These are phyloP conservation scores for Mythimna loreyi DNA, from an alignment of 2,888 invertebrate species.

Conservation along the genomic window DNA sequence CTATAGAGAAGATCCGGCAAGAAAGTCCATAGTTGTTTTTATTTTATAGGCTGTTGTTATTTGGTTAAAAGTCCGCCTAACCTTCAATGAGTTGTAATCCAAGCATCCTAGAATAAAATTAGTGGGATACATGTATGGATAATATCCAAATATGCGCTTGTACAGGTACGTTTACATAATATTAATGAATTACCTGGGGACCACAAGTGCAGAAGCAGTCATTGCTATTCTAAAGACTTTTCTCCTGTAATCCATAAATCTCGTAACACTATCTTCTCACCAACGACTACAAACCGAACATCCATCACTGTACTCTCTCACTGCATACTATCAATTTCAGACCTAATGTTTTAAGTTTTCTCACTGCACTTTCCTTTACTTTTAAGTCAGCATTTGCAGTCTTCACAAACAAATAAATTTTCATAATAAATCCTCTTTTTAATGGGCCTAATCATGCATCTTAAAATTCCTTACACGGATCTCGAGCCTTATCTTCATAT, in stretches of 20 bases:
- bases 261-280: background rate
- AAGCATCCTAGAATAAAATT: too few relatives aligned
- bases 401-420: slow-evolving; percentile 2
- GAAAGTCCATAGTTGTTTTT: too few relatives aligned
- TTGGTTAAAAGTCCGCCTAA: too few relatives aligned
- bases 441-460: slow-evolving; percentile 2
- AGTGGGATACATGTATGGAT: too few relatives aligned
- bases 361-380: background rate
- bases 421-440: background rate
- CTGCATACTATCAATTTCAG: background rate
- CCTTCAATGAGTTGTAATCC: too few relatives aligned
- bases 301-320: background rate
- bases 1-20: too few relatives aligned
- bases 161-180: too few relatives aligned
- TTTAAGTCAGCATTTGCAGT: background rate
- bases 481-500: slow-evolving; percentile 15
- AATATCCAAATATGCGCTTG: too few relatives aligned
- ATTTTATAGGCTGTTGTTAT: too few relatives aligned
- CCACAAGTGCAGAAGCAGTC: too few relatives aligned
- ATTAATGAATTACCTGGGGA: too few relatives aligned
- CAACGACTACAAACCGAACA: background rate
- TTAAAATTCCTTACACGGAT: slow-evolving; percentile 1
- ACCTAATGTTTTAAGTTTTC: background rate
- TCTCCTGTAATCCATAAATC: background rate
- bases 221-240: too few relatives aligned